phyloP scores from a whole-genome alignment of 2,113 vertebrate species.

The Ovis canadensis region DNA sequence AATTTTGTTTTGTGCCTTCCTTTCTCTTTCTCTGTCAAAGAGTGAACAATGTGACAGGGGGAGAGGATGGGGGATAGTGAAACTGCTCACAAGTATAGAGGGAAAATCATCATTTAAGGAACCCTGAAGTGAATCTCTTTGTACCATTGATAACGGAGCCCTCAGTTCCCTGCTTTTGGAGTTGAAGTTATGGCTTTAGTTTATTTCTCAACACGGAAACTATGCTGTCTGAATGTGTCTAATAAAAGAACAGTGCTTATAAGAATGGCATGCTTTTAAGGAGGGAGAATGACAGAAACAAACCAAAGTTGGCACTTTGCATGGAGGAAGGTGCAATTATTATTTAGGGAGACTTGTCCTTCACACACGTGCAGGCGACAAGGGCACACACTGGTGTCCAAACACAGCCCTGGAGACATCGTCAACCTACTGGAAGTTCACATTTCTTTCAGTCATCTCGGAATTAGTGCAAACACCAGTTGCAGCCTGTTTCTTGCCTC shows the following conservation, averaged over 20 bases:
- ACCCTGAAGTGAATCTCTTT: neutral
- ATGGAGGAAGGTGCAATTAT: neutral
- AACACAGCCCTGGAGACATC: neutral
- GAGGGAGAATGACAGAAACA: neutral
- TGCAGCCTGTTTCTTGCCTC: slow-evolving; percentile 60
- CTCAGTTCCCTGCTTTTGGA: neutral
- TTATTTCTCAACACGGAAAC: neutral
- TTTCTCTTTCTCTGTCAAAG: neutral
- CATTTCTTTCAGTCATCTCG: slow-evolving; percentile 60
- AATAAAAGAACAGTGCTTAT: neutral
- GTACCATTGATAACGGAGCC: neutral
- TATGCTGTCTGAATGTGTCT: neutral
- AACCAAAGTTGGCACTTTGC: neutral
- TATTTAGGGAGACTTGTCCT: neutral
- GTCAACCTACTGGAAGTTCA: neutral
- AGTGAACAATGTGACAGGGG: neutral
- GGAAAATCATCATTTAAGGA: neutral
- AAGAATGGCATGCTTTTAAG: neutral
- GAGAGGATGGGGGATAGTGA: neutral
- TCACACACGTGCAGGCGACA: neutral
- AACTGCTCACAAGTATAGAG: neutral
- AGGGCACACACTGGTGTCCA: neutral
- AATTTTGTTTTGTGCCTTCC: neutral
- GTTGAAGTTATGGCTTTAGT: neutral
- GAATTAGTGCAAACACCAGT: slow-evolving; percentile 69